Percentiles rank a stretch among this genome's conserved stretches.
phyloP scores from a whole-genome alignment of 2,113 vertebrate genomes.

The Cottus gobio region DNA sequence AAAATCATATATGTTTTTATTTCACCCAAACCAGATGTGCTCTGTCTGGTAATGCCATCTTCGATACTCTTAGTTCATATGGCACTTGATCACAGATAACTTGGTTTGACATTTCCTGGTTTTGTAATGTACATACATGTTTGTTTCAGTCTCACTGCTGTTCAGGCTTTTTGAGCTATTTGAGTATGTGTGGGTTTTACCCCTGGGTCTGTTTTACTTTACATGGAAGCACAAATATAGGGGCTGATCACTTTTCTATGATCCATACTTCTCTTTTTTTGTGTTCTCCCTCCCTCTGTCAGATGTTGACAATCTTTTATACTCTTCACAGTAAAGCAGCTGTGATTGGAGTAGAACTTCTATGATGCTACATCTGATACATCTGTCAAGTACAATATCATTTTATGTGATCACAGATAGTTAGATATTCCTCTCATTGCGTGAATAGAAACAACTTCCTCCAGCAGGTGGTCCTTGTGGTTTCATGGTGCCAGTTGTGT shows the following conservation, averaged over 20 bases:
- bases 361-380: not conserved
- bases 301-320: not conserved
- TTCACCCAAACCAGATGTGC: not conserved
- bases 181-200: not conserved
- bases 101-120: not conserved
- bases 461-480: slow-evolving; percentile 27
- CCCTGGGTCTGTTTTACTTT: not conserved
- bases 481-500: slow-evolving; percentile 33
- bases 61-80: not conserved
- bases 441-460: slow-evolving; percentile 38
- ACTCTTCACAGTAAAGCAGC: slow-evolving; percentile 16
- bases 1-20: not conserved
- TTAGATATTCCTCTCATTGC: slow-evolving; percentile 40
- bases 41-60: not conserved
- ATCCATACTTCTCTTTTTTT: not conserved
- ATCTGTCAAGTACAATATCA: slow-evolving; percentile 37
- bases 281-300: not conserved
- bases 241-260: not conserved
- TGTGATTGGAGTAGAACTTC: not conserved
- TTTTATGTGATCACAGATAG: slow-evolving; percentile 62
- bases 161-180: not conserved
- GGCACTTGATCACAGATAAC: slow-evolving; percentile 19
- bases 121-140: not conserved
- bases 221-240: slow-evolving; percentile 47
- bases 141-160: not conserved